phyloP scores from a whole-genome alignment of 2,113 vertebrate genomes.

The Etheostoma spectabile region DNA sequence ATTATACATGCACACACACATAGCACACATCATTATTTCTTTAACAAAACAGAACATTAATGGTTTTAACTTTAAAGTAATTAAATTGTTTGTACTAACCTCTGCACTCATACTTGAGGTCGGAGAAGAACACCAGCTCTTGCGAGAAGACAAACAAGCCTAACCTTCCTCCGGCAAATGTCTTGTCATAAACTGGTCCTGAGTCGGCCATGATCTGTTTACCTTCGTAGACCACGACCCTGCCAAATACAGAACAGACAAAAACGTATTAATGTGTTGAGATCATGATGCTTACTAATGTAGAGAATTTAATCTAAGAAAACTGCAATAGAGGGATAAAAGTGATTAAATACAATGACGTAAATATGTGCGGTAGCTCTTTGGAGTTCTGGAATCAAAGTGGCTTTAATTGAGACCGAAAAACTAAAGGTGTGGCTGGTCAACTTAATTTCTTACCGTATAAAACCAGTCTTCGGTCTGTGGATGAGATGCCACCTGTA shows the following conservation, averaged over 20 bases:
- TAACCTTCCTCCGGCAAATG: conserved; percentile 94
- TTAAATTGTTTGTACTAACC: conserved; percentile 85
- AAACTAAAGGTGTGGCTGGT: background rate
- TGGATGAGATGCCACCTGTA: conserved; percentile 99
- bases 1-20: background rate
- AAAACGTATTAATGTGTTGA: background rate
- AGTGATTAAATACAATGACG: background rate
- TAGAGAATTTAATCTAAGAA: background rate
- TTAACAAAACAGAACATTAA: background rate
- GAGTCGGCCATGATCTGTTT: conserved; percentile 99
- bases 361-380: background rate
- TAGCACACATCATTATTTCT: background rate
- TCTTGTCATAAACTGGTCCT: conserved; percentile 94
- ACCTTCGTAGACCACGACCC: conserved; percentile 96
- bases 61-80: background rate
- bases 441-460: conserved; percentile 86
- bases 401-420: background rate
- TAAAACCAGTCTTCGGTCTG: conserved; percentile 96
- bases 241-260: conserved; percentile 64
- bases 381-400: conserved; percentile 2
- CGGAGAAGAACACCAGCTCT: conserved; percentile 98
- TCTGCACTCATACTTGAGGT: conserved; percentile 99
- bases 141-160: conserved; percentile 99
- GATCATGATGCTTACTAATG: background rate
- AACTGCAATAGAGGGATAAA: background rate